Percentiles rank a stretch among this genome's conserved stretches.
phyloP scores from a whole-genome alignment of 2,888 invertebrate genomes.

The Meliscaeva auricollis region DNA sequence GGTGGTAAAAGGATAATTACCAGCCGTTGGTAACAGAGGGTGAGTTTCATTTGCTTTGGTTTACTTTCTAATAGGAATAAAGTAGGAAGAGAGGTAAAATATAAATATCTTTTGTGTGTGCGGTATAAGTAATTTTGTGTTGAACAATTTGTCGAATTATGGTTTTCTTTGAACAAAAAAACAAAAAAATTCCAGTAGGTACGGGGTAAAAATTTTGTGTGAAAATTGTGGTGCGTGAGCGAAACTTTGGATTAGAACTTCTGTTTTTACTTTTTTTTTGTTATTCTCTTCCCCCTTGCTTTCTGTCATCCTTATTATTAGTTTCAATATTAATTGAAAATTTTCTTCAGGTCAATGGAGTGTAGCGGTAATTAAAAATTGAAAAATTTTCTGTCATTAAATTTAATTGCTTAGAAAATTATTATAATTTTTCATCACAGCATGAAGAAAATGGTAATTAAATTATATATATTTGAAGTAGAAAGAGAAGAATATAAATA shows the following conservation, averaged over 20 bases:
- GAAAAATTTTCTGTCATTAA: constrained; percentile 69
- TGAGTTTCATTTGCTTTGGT: constrained; percentile 22
- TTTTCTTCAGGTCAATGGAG: constrained; percentile 57
- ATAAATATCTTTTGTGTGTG: constrained; percentile 43
- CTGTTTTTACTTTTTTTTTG: too few relatives aligned
- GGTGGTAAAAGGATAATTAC: constrained; percentile 65
- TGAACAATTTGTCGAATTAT: constrained; percentile 57
- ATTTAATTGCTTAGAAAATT: constrained; percentile 62
- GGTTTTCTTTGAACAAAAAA: not conserved
- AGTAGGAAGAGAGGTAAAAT: not conserved
- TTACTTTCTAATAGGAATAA: not conserved
- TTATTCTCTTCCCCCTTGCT: not conserved
- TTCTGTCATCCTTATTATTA: not conserved
- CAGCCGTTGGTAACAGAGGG: not conserved
- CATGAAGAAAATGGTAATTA: constrained; percentile 29
- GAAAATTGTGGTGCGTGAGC: constrained; percentile 59
- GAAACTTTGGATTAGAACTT: constrained; percentile 21
- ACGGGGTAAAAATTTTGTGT: constrained; percentile 26
- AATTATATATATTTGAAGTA: constrained; percentile 22
- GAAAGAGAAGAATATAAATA: too few relatives aligned
- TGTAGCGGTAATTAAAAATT: constrained; percentile 65
- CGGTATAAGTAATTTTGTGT: constrained; percentile 54
- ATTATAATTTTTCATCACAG: constrained; percentile 57
- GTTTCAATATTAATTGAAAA: constrained; percentile 58
- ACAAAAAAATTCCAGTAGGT: not conserved